phyloP scores from a whole-genome alignment of 2,888 invertebrate species.

The Drosophila suboccidentalis region DNA sequence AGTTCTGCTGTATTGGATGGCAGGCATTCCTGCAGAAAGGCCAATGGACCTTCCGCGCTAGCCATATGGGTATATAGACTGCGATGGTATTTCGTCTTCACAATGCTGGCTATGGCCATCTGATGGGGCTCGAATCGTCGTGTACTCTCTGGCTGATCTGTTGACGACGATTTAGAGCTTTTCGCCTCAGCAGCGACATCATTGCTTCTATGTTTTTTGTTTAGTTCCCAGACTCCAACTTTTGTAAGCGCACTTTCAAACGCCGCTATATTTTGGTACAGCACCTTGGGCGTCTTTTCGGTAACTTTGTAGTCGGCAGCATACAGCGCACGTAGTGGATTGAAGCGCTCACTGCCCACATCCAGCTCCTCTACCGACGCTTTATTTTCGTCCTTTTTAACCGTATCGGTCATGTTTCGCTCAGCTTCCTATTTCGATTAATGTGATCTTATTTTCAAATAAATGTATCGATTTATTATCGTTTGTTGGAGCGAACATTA shows the following conservation, averaged over 20 bases:
- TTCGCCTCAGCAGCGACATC: background rate
- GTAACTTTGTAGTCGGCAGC: constrained; percentile 86
- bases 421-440: background rate
- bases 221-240: constrained; percentile 79
- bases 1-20: constrained; percentile 17
- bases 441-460: constrained; percentile 8
- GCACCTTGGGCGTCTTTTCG: constrained; percentile 87
- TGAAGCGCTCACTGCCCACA: constrained; percentile 87
- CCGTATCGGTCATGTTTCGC: constrained; percentile 20
- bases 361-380: constrained; percentile 83
- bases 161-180: background rate
- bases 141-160: background rate
- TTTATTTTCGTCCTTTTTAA: background rate
- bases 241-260: constrained; percentile 86
- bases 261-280: constrained; percentile 90
- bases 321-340: constrained; percentile 90
- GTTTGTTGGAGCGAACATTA: background rate
- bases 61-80: constrained; percentile 86
- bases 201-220: constrained; percentile 51
- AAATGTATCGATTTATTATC: constrained; percentile 5
- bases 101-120: constrained; percentile 73
- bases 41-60: constrained; percentile 89
- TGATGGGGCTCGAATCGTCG: constrained; percentile 86
- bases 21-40: constrained; percentile 87
- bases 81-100: constrained; percentile 70